Evolutionary conservation across 2,113 vertebrate genomes (phyloP), one percentile per base, ranked within the genome.

Genomic region (Sisor rabdophorus): DNA sequence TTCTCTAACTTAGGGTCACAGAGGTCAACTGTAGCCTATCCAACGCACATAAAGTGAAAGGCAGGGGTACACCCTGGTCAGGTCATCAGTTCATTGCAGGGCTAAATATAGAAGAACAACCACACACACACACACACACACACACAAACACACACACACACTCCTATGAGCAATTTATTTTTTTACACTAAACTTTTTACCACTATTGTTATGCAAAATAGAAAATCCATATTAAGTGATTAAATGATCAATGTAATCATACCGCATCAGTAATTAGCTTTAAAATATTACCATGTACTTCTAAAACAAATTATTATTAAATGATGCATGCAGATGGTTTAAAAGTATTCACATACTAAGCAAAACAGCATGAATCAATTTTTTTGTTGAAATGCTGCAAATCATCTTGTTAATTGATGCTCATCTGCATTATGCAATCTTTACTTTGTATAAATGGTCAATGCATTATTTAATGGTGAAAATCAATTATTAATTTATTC

Each of bases 281-380:
- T 4, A 24, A 30, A 52, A 67, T 6, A 48, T 67, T 67, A 26
- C 8, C 11, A 44, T 9, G 20, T 32, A 44, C 20, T 22, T 64
- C 61, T 64, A 44, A 64, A 67, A 69, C 47, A 69, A 69, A 69
- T 52, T 30, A 52, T 4, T 28, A 30, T 69, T 69, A 52, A 69
- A 52, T 69, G 44, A 7, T 52, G 47, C 47, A 30, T 52, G 65
- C 28, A 48, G 64, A 67, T 16, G 44, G 7, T 48, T 67, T 26
- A 15, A 48, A 16, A 69, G 47, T 17, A 48, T 48, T 67, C 13
- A 67, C 13, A 48, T 47, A 48, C 40, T 26, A 15, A 67, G 44
- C 3, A 48, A 67, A 67, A 48, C 17, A 24, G 44, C 44, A 67
- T 64, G 61, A 64, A 64, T 64, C 3, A 24, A 65, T 40, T 44